Evolutionary conservation across 1,140 invertebrate genomes (phyloP), one percentile per base, ranked within the genome.

Genomic region (Drosophila rhopaloa): DNA sequence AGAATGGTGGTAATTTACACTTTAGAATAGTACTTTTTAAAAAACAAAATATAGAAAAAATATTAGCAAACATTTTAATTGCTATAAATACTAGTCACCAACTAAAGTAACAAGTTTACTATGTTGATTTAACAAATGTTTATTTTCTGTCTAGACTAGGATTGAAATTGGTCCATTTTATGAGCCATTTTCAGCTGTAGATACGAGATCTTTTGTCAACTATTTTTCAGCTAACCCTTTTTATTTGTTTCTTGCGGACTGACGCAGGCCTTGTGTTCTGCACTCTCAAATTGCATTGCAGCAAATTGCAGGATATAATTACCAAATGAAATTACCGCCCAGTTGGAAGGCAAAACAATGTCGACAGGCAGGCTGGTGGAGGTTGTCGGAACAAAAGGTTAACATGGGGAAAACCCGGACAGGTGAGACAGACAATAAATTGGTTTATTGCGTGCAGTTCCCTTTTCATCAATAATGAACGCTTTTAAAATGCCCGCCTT

Each of bases 381-480:
- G 40, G 40, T 14, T 32, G 14, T n/a, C 58, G 27, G 35, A 24
- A 16, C 43, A 16, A 41, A 32, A 32, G 41, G 38, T n/a, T 13
- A 32, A 8, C 16, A n/a, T 5, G 4, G 43, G 40, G 16, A 14
- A 32, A n/a, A 9, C 16, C 35, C 44, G 29, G 50, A 56, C 56
- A 53, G 70, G 48, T 58, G 51, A 16, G 40, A 46, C 47, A 48
- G 51, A 71, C 51, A 48, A 55, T 37, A 86, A 88, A 88, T 86
- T 86, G 58, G 75, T 71, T 82, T 79, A 88, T 79, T 66, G 81
- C 78, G 78, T 85, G 81, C 70, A 56, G 40, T 60, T n/a, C 19
- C 46, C 59, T 56, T 27, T 54, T 57, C 56, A 83, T 62, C 55
- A 68, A 86, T 74, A 86, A 67, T 60, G 53, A 71, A 78, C 32